Evolutionary conservation across 2,797 vertebrate species (phyloP).

Genomic region (Threskiornis aethiopicus): DNA sequence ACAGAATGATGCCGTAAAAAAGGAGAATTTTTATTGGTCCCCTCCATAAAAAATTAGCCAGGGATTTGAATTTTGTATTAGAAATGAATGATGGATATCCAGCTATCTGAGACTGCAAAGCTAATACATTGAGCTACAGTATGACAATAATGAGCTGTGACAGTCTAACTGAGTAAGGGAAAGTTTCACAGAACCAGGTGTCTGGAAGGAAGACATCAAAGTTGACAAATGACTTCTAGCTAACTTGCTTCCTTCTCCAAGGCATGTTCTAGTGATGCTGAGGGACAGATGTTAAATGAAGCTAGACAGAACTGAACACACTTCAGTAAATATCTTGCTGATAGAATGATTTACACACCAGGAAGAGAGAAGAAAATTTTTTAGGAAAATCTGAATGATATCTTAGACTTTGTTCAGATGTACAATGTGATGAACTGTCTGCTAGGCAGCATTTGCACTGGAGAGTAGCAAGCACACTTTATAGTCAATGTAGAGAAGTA

Average conservation of each 20-base stretch:
- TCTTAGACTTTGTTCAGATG: not conserved
- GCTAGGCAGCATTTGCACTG: not conserved
- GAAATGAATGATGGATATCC: not conserved
- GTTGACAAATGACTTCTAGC: slow-evolving; percentile 44
- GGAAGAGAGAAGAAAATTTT: not conserved
- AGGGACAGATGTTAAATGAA: slow-evolving; percentile 60
- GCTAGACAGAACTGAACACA: slow-evolving; percentile 25
- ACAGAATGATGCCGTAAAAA: not conserved
- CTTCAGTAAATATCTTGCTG: slow-evolving; percentile 27
- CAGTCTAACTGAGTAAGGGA: slow-evolving; percentile 41
- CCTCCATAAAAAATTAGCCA: not conserved
- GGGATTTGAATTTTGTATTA: not conserved
- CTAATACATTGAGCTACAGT: not conserved
- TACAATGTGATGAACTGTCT: not conserved
- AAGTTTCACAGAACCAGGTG: slow-evolving; percentile 23
- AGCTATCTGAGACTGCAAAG: not conserved
- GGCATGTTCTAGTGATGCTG: slow-evolving; percentile 38
- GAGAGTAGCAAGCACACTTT: not conserved
- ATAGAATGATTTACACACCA: not conserved
- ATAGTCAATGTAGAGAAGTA: not conserved
- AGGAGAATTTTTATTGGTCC: not conserved
- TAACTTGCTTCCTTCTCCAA: slow-evolving; percentile 36
- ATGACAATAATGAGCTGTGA: slow-evolving; percentile 31
- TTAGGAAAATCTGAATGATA: not conserved
- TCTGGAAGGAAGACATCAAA: slow-evolving; percentile 35